phyloP scores from a whole-genome alignment of 2,888 invertebrate genomes.

The Eilema caniola region DNA sequence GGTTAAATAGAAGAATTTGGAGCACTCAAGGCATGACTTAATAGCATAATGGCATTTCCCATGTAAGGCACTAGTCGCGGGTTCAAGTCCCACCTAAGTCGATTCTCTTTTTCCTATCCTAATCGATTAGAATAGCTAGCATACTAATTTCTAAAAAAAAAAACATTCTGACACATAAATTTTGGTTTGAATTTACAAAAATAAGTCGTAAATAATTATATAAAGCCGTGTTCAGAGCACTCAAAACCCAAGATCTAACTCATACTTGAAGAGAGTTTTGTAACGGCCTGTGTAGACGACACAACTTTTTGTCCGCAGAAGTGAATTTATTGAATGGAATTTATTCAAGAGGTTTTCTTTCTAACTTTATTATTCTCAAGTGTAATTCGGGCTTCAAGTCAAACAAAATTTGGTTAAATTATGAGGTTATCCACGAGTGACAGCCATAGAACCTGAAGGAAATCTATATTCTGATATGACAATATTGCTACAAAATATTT shows the following conservation, averaged over 20 bases:
- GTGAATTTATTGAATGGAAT: constrained; percentile 3
- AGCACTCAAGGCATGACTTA: no score
- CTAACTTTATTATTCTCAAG: not conserved
- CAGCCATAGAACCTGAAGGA: not conserved
- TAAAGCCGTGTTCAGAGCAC: not conserved
- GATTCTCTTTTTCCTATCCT: no score
- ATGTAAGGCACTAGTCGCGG: no score
- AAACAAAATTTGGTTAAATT: not conserved
- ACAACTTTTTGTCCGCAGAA: not conserved
- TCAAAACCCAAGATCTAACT: not conserved
- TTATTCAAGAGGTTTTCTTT: not conserved
- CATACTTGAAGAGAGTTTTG: constrained; percentile 1
- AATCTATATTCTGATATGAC: not conserved
- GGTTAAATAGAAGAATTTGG: no score
- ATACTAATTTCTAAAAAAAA: no score
- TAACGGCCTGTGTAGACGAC: not conserved
- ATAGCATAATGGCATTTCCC: no score
- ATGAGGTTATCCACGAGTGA: not conserved
- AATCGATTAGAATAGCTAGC: no score
- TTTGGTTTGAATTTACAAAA: not conserved
- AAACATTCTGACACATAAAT: not conserved
- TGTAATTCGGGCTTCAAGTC: not conserved
- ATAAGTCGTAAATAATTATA: not conserved
- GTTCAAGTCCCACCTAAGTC: no score
- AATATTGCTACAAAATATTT: not conserved